Evolutionary conservation across 2,797 vertebrate genomes (phyloP).

Genomic region (Lutjanus argentimaculatus): DNA sequence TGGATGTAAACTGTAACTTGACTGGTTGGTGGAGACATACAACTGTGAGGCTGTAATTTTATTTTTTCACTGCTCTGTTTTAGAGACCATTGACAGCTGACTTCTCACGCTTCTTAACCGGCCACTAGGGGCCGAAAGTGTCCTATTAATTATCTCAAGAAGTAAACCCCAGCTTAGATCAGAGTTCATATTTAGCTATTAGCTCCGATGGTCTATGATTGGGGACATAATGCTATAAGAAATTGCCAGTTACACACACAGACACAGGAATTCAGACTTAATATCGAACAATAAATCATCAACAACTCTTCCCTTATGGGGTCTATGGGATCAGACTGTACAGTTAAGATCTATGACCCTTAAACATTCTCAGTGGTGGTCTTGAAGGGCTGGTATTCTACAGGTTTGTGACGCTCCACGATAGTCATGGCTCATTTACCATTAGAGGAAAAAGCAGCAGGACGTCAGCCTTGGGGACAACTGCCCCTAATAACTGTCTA

Average conservation of each 20-base stretch:
- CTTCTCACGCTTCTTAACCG: too few relatives aligned
- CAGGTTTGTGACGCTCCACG: conserved; percentile 19
- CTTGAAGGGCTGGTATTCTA: not conserved
- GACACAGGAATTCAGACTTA: not conserved
- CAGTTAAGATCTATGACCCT: not conserved
- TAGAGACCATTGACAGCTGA: too few relatives aligned
- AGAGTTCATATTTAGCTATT: too few relatives aligned
- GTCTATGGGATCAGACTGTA: conserved; percentile 10
- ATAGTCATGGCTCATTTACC: conserved; percentile 33
- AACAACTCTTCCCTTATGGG: not conserved
- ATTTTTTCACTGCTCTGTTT: too few relatives aligned
- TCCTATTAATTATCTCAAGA: too few relatives aligned
- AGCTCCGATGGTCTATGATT: too few relatives aligned
- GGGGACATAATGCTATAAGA: not conserved
- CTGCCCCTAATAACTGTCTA: conserved; percentile 20
- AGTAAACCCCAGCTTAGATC: too few relatives aligned
- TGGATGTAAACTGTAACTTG: too few relatives aligned
- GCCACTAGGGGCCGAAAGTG: too few relatives aligned
- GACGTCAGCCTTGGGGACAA: not conserved
- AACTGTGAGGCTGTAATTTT: too few relatives aligned
- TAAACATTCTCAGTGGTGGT: not conserved
- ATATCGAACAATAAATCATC: conserved; percentile 7
- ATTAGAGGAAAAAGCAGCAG: conserved; percentile 20
- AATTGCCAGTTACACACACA: not conserved
- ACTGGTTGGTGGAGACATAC: too few relatives aligned